A percentile compares a stretch with the other conserved stretches of the same genome.
These are phyloP conservation scores for Anthopleura xanthogrammica DNA, from an alignment of 92 coral and sea anemone genomes.

Conservation along the genomic window DNA sequence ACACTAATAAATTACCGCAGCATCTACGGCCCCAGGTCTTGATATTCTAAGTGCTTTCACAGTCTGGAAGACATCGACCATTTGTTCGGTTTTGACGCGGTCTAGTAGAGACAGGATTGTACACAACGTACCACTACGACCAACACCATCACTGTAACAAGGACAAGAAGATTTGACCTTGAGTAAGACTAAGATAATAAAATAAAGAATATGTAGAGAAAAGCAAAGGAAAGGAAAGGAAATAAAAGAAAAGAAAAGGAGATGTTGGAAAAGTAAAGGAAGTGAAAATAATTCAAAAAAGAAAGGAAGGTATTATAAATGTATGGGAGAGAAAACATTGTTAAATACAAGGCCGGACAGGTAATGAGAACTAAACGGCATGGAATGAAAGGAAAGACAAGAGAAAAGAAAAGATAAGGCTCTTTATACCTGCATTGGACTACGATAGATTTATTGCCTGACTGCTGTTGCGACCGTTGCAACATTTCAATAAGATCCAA, in stretches of 20 bases:
- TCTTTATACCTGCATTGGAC: constrained; percentile 57
- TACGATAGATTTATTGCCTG: constrained; percentile 47
- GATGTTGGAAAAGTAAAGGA: too few relatives aligned
- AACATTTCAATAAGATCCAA: constrained; percentile 42
- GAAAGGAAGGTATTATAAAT: too few relatives aligned
- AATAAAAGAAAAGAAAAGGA: too few relatives aligned
- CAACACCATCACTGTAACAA: constrained; percentile 53
- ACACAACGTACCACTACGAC: constrained; percentile 64
- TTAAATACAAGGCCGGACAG: too few relatives aligned
- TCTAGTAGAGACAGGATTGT: constrained; percentile 54
- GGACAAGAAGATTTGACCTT: background rate
- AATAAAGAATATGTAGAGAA: too few relatives aligned
- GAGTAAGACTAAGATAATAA: background rate
- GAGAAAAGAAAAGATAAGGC: too few relatives aligned
- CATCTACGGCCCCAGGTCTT: constrained; percentile 55
- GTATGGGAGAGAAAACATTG: too few relatives aligned
- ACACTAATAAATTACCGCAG: constrained; percentile 11
- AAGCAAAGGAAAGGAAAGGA: too few relatives aligned
- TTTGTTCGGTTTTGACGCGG: constrained; percentile 58
- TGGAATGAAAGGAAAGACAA: too few relatives aligned
- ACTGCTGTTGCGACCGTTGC: constrained; percentile 48
- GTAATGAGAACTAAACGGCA: too few relatives aligned
- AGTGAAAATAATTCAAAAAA: too few relatives aligned
- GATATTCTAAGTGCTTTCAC: constrained; percentile 47
- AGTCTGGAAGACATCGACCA: constrained; percentile 56